These are phyloP conservation scores for Merops nubicus DNA, from an alignment of 2,113 vertebrate species.

Conservation along the genomic window DNA sequence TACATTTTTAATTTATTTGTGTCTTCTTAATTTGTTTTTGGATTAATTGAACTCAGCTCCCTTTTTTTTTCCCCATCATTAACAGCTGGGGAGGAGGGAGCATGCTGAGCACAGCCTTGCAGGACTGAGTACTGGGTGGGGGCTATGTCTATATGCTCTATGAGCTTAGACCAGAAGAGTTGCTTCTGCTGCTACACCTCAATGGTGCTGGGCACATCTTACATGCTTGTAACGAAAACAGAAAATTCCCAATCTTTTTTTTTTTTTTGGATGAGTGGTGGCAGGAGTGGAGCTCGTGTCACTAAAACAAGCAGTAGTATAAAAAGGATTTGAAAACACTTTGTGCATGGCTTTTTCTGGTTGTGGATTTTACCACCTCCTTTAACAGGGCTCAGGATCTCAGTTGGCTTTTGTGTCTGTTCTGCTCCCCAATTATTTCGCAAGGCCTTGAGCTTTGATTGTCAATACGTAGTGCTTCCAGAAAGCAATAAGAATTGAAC, in stretches of 20 bases:
- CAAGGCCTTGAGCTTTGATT: neutral
- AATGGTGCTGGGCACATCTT: neutral
- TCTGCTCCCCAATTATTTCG: neutral
- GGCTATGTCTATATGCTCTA: rapidly evolving
- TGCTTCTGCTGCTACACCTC: neutral
- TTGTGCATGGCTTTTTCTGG: neutral
- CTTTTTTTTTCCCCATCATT: no score
- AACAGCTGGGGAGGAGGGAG: neutral
- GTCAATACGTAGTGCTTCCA: neutral
- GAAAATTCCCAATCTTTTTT: neutral
- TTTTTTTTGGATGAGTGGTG: neutral
- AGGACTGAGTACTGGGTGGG: no score
- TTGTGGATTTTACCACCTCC: neutral
- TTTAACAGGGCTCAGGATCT: neutral
- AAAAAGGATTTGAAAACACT: neutral
- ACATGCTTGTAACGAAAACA: neutral
- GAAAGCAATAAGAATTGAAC: neutral
- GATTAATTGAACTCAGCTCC: neutral
- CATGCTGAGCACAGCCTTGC: neutral
- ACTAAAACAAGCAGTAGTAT: neutral
- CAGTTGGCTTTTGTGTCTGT: neutral
- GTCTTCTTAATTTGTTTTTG: neutral
- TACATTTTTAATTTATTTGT: neutral
- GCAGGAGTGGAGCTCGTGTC: neutral
- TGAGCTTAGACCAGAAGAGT: rapidly evolving